These are phyloP conservation scores for Sarotherodon lohbergeri DNA, from an alignment of 2,113 vertebrate species.

Conservation along the genomic window DNA sequence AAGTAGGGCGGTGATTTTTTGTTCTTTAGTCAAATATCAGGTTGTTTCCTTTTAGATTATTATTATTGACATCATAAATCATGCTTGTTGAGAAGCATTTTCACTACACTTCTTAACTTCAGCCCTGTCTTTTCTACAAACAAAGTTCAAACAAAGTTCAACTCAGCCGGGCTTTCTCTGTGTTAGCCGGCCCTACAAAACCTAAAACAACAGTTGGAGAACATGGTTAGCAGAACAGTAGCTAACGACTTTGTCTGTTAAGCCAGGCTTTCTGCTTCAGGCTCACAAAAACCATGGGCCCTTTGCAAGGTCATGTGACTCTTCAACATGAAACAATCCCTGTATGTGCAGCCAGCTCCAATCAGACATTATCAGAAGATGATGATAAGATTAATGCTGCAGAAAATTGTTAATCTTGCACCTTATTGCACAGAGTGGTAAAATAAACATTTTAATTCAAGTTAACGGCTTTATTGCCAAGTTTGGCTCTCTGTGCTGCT, in stretches of 20 bases:
- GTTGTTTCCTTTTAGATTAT: not conserved
- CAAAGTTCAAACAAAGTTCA: not conserved
- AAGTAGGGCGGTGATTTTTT: not conserved
- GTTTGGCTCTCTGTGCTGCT: not conserved
- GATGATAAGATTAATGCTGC: not conserved
- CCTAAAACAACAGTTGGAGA: not conserved
- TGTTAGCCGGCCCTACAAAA: not conserved
- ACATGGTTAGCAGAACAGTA: not conserved
- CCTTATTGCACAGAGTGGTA: not conserved
- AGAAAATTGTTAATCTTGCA: not conserved
- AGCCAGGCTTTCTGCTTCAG: not conserved
- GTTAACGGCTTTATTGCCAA: not conserved
- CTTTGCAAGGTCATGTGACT: not conserved
- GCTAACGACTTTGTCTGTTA: not conserved
- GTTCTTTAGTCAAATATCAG: not conserved
- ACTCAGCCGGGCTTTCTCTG: not conserved
- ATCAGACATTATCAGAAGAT: not conserved
- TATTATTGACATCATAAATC: not conserved
- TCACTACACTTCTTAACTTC: not conserved
- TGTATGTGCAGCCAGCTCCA: not conserved
- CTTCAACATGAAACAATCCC: not conserved
- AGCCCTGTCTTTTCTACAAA: not conserved
- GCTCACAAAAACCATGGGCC: not conserved
- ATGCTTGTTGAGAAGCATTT: not conserved
- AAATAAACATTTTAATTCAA: not conserved